A percentile compares a stretch with the other conserved stretches of the same genome.
These are phyloP conservation scores for Peromyscus nudipes DNA, from an alignment of 2,797 vertebrate genomes.

Conservation along the genomic window DNA sequence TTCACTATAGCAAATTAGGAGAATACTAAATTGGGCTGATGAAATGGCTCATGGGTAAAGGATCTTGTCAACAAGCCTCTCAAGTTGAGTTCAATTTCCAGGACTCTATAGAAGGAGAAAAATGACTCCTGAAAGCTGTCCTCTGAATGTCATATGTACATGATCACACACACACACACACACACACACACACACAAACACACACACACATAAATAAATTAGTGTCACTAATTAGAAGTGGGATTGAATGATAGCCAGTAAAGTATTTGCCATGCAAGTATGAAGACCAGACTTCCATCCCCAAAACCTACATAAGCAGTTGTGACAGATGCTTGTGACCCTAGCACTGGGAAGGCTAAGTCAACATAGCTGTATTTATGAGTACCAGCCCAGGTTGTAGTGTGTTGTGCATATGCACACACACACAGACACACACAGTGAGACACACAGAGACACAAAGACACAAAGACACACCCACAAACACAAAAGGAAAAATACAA, in stretches of 20 bases:
- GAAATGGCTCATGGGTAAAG: neutral
- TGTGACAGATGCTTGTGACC: neutral
- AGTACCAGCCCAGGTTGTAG: neutral
- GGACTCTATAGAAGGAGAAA: neutral
- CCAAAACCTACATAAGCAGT: neutral
- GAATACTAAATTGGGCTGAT: neutral
- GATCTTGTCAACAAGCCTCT: neutral
- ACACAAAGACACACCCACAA: neutral
- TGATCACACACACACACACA: neutral
- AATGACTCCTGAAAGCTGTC: neutral
- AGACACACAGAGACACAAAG: neutral
- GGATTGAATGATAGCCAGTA: neutral
- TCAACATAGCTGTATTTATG: neutral
- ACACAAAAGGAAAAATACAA: neutral
- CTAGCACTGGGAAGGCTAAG: neutral
- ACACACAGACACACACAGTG: neutral
- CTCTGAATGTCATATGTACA: neutral
- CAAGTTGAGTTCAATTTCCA: neutral
- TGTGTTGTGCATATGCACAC: too few species aligned
- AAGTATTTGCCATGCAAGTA: neutral
- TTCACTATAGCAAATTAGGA: neutral
- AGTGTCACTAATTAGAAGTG: neutral
- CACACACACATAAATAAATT: neutral
- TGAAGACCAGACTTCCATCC: neutral
- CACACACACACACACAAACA: neutral